These are phyloP conservation scores for Dasypogon diadema DNA, from an alignment of 2,888 invertebrate genomes.

Conservation along the genomic window DNA sequence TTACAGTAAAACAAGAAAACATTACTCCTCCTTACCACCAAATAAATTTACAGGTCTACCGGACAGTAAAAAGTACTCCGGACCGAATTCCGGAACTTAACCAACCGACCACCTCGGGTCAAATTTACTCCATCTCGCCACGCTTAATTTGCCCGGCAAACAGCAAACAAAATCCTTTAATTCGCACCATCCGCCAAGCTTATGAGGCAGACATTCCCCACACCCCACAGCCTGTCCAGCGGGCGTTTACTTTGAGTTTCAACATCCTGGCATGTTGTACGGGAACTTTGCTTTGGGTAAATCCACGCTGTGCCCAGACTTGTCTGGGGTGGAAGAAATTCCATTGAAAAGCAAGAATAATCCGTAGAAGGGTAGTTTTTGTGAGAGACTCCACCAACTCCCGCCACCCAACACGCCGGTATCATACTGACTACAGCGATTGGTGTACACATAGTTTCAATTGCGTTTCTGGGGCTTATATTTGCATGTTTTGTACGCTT, in stretches of 20 bases:
- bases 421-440: background rate
- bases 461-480: conserved; percentile 27
- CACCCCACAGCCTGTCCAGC: conserved; percentile 19
- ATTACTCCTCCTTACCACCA: conserved; percentile 22
- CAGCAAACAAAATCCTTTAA: conserved; percentile 52
- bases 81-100: conserved; percentile 48
- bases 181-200: conserved; percentile 47
- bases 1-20: background rate
- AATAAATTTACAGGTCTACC: conserved; percentile 18
- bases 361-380: background rate
- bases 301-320: conserved; percentile 17
- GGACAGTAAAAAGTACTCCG: conserved; percentile 46
- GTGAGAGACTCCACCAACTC: background rate
- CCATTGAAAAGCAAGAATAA: conserved; percentile 31
- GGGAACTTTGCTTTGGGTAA: conserved; percentile 24
- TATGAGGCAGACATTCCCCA: conserved; percentile 4
- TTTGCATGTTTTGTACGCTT: conserved; percentile 43
- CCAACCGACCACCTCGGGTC: conserved; percentile 51
- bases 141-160: conserved; percentile 52
- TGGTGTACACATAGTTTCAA: conserved; percentile 19
- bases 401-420: background rate
- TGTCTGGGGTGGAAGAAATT: conserved; percentile 43
- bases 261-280: conserved; percentile 21
- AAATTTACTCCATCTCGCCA: conserved; percentile 53
- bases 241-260: conserved; percentile 39